These are phyloP conservation scores for Ursus arctos DNA, from an alignment of 2,113 vertebrate genomes.

Conservation along the genomic window DNA sequence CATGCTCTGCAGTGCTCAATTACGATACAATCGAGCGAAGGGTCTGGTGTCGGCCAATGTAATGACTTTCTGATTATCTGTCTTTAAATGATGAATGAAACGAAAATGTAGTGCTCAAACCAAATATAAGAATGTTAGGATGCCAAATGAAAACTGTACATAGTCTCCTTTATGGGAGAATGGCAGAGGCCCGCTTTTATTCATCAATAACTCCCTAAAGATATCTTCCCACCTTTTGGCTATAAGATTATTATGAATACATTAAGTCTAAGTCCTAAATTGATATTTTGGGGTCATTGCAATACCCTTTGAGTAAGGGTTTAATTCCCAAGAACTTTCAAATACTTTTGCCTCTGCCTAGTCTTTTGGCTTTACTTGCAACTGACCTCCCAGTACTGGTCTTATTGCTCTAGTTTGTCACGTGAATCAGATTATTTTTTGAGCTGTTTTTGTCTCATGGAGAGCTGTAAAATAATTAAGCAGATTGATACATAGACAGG, in stretches of 20 bases:
- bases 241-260: background rate
- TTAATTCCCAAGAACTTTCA: slow-evolving; percentile 50
- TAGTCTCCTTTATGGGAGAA: slow-evolving; percentile 65
- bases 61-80: slow-evolving; percentile 99
- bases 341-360: background rate
- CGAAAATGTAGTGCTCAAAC: slow-evolving; percentile 92
- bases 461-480: slow-evolving; percentile 81
- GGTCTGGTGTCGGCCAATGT: slow-evolving; percentile 94
- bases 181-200: slow-evolving; percentile 59
- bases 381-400: slow-evolving; percentile 31
- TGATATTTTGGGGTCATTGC: background rate
- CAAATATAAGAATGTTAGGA: slow-evolving; percentile 87
- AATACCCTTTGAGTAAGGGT: background rate
- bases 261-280: background rate
- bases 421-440: slow-evolving; percentile 72
- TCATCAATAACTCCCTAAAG: slow-evolving; percentile 59
- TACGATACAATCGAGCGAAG: slow-evolving; percentile 92
- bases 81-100: slow-evolving; percentile 99
- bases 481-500: slow-evolving; percentile 79
- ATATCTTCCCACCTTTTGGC: slow-evolving; percentile 58
- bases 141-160: slow-evolving; percentile 85
- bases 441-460: slow-evolving; percentile 73
- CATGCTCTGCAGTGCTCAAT: slow-evolving; percentile 92
- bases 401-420: slow-evolving; percentile 62
- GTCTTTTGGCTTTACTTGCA: background rate